phyloP scores from a whole-genome alignment of 2,888 invertebrate species.

The Griposia aprilina region DNA sequence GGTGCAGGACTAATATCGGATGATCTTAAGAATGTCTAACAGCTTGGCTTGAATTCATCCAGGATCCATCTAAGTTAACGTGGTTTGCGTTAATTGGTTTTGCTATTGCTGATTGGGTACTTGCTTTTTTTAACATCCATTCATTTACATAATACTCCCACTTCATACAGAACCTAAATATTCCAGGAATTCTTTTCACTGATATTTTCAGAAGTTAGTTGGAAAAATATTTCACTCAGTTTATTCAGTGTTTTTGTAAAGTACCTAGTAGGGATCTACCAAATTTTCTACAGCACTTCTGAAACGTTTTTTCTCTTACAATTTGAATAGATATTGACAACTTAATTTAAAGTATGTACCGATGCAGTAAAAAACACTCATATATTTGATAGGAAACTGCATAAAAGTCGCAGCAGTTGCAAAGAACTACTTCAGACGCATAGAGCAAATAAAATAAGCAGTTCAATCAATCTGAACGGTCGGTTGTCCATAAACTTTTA shows the following conservation, averaged over 20 bases:
- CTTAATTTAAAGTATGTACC: not conserved
- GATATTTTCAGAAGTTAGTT: not conserved
- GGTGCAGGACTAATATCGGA: not conserved
- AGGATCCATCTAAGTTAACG: not conserved
- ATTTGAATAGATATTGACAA: slow-evolving; percentile 6
- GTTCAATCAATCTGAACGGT: slow-evolving; percentile 82
- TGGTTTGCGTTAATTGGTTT: no score
- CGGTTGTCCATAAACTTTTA: slow-evolving; percentile 82
- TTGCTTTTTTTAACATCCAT: not conserved
- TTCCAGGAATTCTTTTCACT: not conserved
- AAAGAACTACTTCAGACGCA: slow-evolving; percentile 67
- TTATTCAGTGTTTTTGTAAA: not conserved
- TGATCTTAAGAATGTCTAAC: not conserved
- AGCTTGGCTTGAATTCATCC: not conserved
- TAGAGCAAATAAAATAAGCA: slow-evolving; percentile 82
- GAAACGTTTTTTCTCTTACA: not conserved
- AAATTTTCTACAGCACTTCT: not conserved
- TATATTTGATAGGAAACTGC: slow-evolving; percentile 14
- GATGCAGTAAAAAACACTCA: not conserved
- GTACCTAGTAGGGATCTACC: not conserved
- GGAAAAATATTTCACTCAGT: not conserved
- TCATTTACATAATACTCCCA: slow-evolving; percentile 1
- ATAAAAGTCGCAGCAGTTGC: slow-evolving; percentile 49
- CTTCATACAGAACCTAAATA: not conserved
- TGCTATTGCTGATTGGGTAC: not conserved